A percentile compares a stretch with the other conserved stretches of the same genome.
Conservation (phyloP, 2,113 vertebrate genomes). For the Lagopus leucura region DNA sequence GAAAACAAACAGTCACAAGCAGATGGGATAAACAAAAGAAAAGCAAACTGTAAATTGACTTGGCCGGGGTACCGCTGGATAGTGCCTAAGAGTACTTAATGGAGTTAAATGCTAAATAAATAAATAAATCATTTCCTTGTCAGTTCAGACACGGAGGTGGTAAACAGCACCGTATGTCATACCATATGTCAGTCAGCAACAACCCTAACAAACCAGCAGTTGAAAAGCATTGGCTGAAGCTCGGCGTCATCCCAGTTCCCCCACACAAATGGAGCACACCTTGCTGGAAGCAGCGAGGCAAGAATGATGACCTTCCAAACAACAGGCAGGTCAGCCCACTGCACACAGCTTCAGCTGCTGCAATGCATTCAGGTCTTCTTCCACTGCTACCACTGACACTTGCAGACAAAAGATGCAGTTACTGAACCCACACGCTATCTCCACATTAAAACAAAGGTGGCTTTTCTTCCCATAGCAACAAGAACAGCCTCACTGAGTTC, state of each 20-base stretch:
- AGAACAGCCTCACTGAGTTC: neutral
- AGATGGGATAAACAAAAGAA: slow-evolving; percentile 31
- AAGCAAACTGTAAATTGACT: slow-evolving; percentile 21
- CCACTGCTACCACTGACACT: neutral
- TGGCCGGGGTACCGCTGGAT: slow-evolving; percentile 9
- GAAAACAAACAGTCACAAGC: neutral
- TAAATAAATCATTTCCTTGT: neutral
- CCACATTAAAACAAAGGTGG: neutral
- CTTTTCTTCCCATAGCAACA: neutral
- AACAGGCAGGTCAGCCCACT: neutral
- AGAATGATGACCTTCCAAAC: neutral
- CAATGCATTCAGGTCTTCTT: neutral
- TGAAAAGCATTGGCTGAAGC: neutral
- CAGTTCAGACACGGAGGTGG: slow-evolving; percentile 53
- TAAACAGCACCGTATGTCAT: slow-evolving; percentile 61
- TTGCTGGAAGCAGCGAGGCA: neutral
- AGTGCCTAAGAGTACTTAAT: slow-evolving; percentile 34
- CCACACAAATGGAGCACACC: neutral
- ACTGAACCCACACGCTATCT: neutral
- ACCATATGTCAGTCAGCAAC: slow-evolving; percentile 63
- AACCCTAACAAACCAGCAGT: neutral
- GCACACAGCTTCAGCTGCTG: fast-evolving
- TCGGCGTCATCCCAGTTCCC: fast-evolving
- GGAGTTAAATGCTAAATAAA: slow-evolving; percentile 21
- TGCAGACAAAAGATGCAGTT: neutral